A percentile compares a stretch with the other conserved stretches of the same genome.
These are phyloP conservation scores for Nysson spinosus DNA, from an alignment of 2,888 invertebrate genomes.

Conservation along the genomic window DNA sequence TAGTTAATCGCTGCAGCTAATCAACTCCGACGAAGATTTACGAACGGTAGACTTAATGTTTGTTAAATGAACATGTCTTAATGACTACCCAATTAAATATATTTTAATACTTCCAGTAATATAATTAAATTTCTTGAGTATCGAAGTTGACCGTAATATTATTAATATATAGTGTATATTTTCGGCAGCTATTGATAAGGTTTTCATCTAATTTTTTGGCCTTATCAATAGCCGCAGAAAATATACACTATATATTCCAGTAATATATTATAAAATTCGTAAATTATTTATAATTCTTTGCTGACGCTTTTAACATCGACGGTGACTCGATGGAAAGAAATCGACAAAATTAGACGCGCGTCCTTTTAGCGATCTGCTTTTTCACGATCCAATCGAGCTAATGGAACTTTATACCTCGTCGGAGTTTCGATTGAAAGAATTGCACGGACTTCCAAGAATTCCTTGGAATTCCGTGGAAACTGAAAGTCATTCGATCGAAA, in stretches of 20 bases:
- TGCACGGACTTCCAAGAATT: background rate
- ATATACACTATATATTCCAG: no score
- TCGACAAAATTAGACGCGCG: background rate
- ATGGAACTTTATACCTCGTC: background rate
- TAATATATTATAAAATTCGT: no score
- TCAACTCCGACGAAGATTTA: slow-evolving; percentile 38
- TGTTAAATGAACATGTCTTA: slow-evolving; percentile 2
- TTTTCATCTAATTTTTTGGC: no score
- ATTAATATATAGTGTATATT: no score
- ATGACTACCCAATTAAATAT: background rate
- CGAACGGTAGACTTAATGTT: background rate
- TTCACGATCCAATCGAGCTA: slow-evolving; percentile 11
- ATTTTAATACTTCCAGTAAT: no score
- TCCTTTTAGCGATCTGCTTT: background rate
- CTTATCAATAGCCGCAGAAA: no score
- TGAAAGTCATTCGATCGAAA: no score
- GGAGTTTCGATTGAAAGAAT: background rate
- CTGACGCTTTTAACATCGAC: no score
- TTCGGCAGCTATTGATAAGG: no score
- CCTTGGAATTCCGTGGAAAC: background rate
- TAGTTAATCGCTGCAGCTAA: slow-evolving; percentile 44
- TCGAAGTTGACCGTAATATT: no score
- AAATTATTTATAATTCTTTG: no score
- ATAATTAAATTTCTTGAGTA: no score
- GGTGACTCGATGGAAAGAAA: background rate